phyloP scores from a whole-genome alignment of 2,113 vertebrate species.

The Lamprotornis superbus region DNA sequence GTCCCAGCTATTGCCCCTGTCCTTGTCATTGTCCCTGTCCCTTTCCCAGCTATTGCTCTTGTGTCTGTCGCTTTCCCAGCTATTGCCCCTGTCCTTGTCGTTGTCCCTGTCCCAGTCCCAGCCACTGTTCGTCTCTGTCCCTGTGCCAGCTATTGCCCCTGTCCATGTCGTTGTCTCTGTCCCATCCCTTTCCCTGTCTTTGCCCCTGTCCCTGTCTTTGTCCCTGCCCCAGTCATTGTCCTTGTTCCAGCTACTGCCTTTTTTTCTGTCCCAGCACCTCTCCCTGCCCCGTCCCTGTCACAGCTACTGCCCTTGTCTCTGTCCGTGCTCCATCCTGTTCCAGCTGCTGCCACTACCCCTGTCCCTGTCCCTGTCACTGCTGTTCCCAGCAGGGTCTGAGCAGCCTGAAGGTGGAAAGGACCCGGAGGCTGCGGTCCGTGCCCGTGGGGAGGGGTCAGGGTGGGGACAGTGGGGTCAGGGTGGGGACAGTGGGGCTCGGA shows the following conservation, averaged over 20 bases:
- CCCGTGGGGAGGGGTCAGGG: neutral
- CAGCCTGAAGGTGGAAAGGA: rapidly evolving
- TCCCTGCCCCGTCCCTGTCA: no score
- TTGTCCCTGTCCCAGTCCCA: neutral
- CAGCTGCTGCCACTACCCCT: no score
- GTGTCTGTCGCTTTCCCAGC: neutral
- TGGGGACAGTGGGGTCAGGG: neutral
- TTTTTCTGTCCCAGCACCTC: no score
- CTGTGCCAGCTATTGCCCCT: neutral
- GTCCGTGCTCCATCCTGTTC: no score
- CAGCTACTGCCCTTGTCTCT: no score
- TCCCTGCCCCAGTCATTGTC: neutral
- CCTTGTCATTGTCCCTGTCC: neutral
- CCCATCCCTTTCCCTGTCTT: neutral
- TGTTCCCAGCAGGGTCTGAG: no score
- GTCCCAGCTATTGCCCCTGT: no score
- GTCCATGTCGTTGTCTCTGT: no score
- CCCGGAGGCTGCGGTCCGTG: neutral
- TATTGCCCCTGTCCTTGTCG: neutral
- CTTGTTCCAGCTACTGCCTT: no score
- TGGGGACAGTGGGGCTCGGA: neutral
- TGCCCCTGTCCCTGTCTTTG: neutral
- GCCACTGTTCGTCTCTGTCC: no score
- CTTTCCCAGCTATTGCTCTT: no score
- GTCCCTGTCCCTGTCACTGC: neutral